A percentile compares a stretch with the other conserved stretches of the same genome.
Conservation (phyloP, 2,113 vertebrate species). For the Polypterus bichir region DNA sequence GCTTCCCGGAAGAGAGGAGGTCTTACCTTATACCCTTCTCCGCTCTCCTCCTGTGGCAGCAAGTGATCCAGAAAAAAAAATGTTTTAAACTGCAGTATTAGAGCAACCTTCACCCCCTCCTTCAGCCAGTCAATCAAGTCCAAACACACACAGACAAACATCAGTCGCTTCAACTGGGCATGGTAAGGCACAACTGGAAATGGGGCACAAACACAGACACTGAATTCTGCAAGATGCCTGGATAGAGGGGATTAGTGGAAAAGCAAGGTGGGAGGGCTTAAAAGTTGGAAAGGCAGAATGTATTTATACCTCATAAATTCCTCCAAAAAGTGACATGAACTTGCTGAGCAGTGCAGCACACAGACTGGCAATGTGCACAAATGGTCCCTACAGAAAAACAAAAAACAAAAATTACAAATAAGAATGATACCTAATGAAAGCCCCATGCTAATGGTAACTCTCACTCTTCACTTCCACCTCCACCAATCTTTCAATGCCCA, state of each 20-base stretch:
- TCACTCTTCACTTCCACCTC: no score
- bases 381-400: conserved; percentile 65
- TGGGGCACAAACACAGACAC: no score
- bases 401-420: neutral
- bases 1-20: no score
- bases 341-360: conserved; percentile 87
- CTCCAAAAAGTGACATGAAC: conserved; percentile 92
- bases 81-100: neutral
- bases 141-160: conserved; percentile 29
- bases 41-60: conserved; percentile 58
- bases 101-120: neutral
- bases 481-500: no score
- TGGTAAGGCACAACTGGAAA: no score
- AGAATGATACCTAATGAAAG: neutral
- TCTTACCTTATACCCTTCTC: conserved; percentile 59
- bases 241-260: no score
- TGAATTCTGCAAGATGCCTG: no score
- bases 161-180: conserved; percentile 1
- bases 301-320: conserved; percentile 80
- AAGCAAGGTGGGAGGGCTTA: no score
- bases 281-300: no score
- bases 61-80: conserved; percentile 24
- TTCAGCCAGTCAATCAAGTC: conserved; percentile 9
- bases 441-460: no score
- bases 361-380: conserved; percentile 91